Evolutionary conservation across 2,888 invertebrate genomes (phyloP).

Genomic region (Homarus gammarus): DNA sequence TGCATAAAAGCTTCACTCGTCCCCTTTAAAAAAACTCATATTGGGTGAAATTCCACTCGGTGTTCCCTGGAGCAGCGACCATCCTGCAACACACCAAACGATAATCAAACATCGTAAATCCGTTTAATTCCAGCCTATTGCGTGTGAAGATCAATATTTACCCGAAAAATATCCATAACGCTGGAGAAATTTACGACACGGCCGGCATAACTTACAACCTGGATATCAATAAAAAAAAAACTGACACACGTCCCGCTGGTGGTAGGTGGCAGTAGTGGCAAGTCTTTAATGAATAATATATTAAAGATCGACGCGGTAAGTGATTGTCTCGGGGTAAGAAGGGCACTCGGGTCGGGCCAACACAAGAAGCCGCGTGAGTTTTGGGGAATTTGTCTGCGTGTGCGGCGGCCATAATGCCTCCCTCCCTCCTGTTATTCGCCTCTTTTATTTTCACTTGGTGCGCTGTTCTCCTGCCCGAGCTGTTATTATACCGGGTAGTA

Average conservation of each 20-base stretch:
- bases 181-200: background rate
- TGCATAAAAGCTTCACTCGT: too few species aligned
- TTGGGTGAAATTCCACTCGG: too few species aligned
- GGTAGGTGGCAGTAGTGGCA: background rate
- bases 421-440: background rate
- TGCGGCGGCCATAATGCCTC: too few species aligned
- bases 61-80: background rate
- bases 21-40: too few species aligned
- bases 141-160: constrained; percentile 11
- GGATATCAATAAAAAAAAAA: background rate
- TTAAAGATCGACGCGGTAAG: background rate
- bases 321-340: background rate
- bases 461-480: background rate
- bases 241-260: background rate
- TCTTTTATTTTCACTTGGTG: background rate
- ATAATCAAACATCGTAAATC: constrained; percentile 8
- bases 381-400: too few species aligned
- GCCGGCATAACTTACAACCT: background rate
- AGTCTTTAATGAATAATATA: background rate
- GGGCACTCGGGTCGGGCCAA: background rate
- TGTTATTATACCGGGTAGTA: background rate
- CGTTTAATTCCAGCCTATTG: background rate
- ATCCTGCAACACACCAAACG: background rate
- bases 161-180: background rate
- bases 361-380: background rate